Conservation (phyloP, 2,113 vertebrate species). For the Oreotrochilus melanogaster region DNA sequence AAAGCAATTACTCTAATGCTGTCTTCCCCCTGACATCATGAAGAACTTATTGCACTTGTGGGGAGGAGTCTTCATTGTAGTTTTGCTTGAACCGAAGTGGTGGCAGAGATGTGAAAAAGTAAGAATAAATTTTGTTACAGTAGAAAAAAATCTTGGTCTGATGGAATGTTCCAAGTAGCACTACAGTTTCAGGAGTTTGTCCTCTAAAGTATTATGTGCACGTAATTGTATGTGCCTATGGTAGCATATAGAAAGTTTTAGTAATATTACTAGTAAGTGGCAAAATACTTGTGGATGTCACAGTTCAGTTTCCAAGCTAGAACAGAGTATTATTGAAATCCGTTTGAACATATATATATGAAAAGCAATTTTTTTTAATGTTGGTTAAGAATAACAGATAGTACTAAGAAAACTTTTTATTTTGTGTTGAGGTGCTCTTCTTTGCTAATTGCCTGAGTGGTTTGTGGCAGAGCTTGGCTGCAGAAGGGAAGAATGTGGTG, state of each 20-base stretch:
- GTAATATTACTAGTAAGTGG: background rate
- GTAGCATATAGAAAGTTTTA: background rate
- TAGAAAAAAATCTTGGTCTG: background rate
- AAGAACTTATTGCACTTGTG: background rate
- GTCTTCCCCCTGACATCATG: background rate
- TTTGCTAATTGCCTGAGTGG: background rate
- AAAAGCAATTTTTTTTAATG: background rate
- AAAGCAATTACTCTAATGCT: constrained; percentile 22
- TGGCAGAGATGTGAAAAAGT: background rate
- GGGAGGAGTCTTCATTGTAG: background rate
- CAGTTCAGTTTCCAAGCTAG: background rate
- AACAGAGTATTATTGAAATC: background rate
- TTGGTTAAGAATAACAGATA: background rate
- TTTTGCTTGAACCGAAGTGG: background rate
- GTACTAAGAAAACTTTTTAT: background rate
- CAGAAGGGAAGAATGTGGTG: background rate
- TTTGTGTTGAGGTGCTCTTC: background rate
- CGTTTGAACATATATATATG: background rate
- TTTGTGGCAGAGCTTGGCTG: background rate
- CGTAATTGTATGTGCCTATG: background rate
- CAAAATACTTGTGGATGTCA: background rate
- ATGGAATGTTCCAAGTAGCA: fast-evolving
- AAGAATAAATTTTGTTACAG: background rate
- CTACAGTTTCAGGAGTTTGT: background rate
- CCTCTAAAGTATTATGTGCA: background rate